Evolutionary conservation across 2,888 invertebrate species (phyloP).

Genomic region (Drosophila kanekoi): DNA sequence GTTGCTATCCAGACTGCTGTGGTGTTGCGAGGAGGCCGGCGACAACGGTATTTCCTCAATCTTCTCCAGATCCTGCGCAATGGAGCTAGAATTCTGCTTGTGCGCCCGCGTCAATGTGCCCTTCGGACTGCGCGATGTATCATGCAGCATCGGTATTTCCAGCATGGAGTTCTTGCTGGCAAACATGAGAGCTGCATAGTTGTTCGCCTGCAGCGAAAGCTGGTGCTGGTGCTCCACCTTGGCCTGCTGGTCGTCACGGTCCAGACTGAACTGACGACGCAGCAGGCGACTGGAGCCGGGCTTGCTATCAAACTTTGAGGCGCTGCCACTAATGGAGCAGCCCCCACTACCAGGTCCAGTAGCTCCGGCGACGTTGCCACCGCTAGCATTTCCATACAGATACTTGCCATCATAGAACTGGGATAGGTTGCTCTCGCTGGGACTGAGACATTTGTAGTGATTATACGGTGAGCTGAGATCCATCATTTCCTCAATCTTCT

Average conservation of each 20-base stretch:
- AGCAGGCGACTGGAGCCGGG: conserved; percentile 86
- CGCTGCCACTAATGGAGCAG: conserved; percentile 61
- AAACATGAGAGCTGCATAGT: conserved; percentile 64
- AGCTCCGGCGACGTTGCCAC: conserved; percentile 29
- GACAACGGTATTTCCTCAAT: conserved; percentile 89
- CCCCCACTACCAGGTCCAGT: conserved; percentile 73
- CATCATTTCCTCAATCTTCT: conserved; percentile 85
- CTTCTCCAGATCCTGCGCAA: conserved; percentile 89
- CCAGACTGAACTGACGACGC: conserved; percentile 89
- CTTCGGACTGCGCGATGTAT: conserved; percentile 82
- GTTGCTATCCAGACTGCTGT: conserved; percentile 84
- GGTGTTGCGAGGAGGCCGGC: conserved; percentile 85
- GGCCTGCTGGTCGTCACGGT: conserved; percentile 87
- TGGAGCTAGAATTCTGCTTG: conserved; percentile 90
- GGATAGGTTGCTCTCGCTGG: conserved; percentile 86
- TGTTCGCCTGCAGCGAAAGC: conserved; percentile 70
- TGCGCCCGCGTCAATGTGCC: conserved; percentile 85
- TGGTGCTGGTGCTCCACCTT: conserved; percentile 77
- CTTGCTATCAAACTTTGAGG: conserved; percentile 81
- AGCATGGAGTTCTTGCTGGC: conserved; percentile 74
- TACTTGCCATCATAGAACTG: conserved; percentile 84
- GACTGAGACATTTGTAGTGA: conserved; percentile 90
- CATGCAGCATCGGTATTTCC: conserved; percentile 84
- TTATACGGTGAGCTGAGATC: conserved; percentile 91
- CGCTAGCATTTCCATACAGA: conserved; percentile 69